Conservation (phyloP, 2,797 vertebrate genomes). For the Aphelocoma californica region DNA sequence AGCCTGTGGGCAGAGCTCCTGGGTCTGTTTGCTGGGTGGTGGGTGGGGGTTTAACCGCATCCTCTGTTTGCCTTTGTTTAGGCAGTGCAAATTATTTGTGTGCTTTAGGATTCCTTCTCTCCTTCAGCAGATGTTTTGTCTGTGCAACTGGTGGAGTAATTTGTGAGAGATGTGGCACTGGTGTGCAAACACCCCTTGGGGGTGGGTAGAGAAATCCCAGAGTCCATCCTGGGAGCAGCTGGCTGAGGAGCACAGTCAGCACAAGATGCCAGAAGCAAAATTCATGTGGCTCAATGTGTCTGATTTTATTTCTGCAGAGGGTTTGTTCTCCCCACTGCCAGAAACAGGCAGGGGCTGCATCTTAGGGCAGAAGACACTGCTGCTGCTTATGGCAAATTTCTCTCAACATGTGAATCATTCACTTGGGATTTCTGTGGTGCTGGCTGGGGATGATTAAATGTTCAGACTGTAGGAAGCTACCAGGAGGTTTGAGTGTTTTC, state of each 20-base stretch:
- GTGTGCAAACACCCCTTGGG: not conserved
- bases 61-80: constrained; percentile 64
- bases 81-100: constrained; percentile 64
- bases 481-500: constrained; percentile 66
- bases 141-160: constrained; percentile 61
- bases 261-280: constrained; percentile 26
- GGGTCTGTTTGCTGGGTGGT: not conserved
- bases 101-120: constrained; percentile 61
- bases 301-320: constrained; percentile 42
- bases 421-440: constrained; percentile 31
- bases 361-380: not conserved
- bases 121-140: constrained; percentile 73
- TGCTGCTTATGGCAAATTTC: constrained; percentile 43
- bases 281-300: not conserved
- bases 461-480: constrained; percentile 71
- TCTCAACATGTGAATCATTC: constrained; percentile 64
- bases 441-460: constrained; percentile 67
- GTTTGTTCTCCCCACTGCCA: not conserved
- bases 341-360: constrained; percentile 14
- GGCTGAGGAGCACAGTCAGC: constrained; percentile 13
- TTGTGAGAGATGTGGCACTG: constrained; percentile 8
- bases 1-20: constrained; percentile 65
- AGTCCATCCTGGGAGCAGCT: constrained; percentile 29
- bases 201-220: not conserved
- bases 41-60: constrained; percentile 11